Percentiles rank a stretch among this genome's conserved stretches.
phyloP scores from a whole-genome alignment of 2,797 vertebrate genomes.

The Syncerus caffer region DNA sequence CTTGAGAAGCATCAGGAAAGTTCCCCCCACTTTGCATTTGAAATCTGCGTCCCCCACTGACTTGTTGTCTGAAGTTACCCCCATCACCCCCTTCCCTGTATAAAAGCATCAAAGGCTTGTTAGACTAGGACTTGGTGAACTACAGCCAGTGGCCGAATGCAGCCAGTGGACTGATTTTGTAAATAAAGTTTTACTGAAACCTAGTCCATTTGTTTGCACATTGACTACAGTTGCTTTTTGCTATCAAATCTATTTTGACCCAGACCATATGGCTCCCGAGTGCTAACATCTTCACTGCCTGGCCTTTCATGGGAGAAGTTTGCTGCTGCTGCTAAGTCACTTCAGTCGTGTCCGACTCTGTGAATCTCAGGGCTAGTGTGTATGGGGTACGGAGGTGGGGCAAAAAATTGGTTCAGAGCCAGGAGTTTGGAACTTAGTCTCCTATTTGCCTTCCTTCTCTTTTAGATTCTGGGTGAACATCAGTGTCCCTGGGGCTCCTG shows the following conservation, averaged over 20 bases:
- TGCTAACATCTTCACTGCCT: background rate
- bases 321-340: background rate
- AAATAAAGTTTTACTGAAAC: background rate
- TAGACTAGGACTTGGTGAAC: background rate
- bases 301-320: background rate
- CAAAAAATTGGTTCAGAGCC: background rate
- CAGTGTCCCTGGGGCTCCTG: background rate
- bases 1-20: background rate
- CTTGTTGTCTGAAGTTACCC: background rate
- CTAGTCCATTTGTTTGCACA: background rate
- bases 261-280: background rate
- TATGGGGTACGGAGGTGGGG: fast-evolving
- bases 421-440: background rate
- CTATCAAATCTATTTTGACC: background rate
- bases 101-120: background rate
- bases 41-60: background rate
- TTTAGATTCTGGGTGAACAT: background rate
- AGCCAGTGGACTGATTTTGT: background rate
- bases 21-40: background rate
- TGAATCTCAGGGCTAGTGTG: background rate
- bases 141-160: background rate
- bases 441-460: too few relatives aligned
- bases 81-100: background rate
- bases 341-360: too few relatives aligned
- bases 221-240: background rate